A percentile compares a stretch with the other conserved stretches of the same genome.
These are phyloP conservation scores for Orycteropus afer DNA, from an alignment of 2,113 vertebrate species.

Conservation along the genomic window DNA sequence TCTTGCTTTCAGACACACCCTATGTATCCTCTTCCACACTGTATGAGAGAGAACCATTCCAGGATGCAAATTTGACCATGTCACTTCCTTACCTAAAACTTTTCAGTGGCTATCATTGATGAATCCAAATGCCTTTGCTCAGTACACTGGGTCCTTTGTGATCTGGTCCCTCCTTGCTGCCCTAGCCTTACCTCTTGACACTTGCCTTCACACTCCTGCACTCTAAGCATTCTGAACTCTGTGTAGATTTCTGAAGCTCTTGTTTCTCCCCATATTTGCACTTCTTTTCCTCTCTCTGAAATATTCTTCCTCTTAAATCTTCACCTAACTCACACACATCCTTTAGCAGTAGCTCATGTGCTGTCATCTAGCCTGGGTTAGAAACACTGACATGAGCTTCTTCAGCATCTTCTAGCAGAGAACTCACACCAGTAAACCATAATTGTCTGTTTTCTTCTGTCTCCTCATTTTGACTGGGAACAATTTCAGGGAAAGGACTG, in stretches of 20 bases:
- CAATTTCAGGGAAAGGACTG: not conserved
- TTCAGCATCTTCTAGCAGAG: not conserved
- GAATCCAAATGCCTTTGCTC: not conserved
- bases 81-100: not conserved
- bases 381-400: not conserved
- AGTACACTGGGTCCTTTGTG: not conserved
- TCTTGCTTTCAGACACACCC: not conserved
- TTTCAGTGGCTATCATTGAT: not conserved
- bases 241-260: not conserved
- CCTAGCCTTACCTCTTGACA: not conserved
- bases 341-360: not conserved
- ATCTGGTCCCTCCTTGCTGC: not conserved
- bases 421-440: not conserved
- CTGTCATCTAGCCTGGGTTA: not conserved
- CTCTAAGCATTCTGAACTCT: not conserved
- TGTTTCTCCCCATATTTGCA: not conserved
- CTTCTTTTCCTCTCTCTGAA: not conserved
- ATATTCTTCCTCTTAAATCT: not conserved
- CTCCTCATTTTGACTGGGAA: not conserved
- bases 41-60: not conserved
- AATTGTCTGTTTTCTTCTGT: not conserved
- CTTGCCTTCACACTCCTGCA: not conserved
- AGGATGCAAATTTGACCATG: not conserved
- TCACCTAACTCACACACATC: not conserved
- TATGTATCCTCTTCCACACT: not conserved